These are phyloP conservation scores for Pseudomyrmex cubaensis DNA, from an alignment of 1,140 invertebrate species.

Conservation along the genomic window DNA sequence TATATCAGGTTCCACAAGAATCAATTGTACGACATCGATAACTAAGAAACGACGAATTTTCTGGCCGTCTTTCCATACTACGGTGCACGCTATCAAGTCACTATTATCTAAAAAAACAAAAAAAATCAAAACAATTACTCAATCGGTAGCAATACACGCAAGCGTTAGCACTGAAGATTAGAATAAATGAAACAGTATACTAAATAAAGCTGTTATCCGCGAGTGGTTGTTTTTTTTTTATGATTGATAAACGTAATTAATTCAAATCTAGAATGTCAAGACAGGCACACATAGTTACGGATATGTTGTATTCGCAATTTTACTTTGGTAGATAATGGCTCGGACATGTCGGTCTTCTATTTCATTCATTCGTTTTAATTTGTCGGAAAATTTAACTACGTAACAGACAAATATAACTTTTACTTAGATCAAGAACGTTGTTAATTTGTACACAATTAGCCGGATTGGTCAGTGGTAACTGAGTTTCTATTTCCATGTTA, in stretches of 20 bases:
- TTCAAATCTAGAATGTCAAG: too few relatives aligned
- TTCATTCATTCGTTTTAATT: too few relatives aligned
- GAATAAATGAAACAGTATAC: too few relatives aligned
- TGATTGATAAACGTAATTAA: too few relatives aligned
- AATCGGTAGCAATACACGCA: background rate
- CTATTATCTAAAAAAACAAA: conserved; percentile 93
- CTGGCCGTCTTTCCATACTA: conserved; percentile 94
- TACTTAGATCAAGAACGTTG: conserved; percentile 97
- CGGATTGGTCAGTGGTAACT: conserved; percentile 97
- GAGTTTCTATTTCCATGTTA: conserved; percentile 92
- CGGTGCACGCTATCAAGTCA: conserved; percentile 98
- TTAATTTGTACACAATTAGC: conserved; percentile 95
- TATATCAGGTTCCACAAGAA: conserved; percentile 98
- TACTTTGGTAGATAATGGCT: too few relatives aligned
- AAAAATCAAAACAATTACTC: conserved; percentile 2
- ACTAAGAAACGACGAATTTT: conserved; percentile 97
- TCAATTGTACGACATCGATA: conserved; percentile 97
- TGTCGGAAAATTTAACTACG: too few relatives aligned
- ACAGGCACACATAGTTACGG: too few relatives aligned
- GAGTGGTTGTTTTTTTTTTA: too few relatives aligned
- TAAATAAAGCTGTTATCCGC: too few relatives aligned
- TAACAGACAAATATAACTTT: conserved; percentile 70
- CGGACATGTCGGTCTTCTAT: too few relatives aligned
- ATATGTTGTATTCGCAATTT: too few relatives aligned
- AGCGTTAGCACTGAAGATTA: too few relatives aligned